Conservation (phyloP, 2,888 invertebrate genomes). For the Caradrina kadenii region DNA sequence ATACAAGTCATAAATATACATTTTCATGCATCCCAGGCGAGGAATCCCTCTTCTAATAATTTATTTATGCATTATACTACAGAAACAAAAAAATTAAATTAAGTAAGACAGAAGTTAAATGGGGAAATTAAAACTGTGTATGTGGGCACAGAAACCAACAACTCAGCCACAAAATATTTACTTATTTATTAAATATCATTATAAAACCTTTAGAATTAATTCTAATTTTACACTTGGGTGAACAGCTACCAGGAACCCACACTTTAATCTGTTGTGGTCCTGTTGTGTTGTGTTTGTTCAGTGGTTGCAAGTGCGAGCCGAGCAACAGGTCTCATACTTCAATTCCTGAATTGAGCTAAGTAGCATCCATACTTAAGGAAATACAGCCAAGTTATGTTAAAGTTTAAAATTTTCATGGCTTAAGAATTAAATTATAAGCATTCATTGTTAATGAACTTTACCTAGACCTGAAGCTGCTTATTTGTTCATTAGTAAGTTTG, state of each 20-base stretch:
- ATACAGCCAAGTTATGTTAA: not conserved
- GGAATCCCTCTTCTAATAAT: no score
- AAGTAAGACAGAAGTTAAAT: not conserved
- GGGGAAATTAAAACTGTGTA: not conserved
- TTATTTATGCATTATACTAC: no score
- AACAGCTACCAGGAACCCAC: not conserved
- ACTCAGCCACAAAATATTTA: no score
- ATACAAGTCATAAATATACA: not conserved
- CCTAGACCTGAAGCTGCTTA: constrained; percentile 83
- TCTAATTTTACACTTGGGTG: not conserved
- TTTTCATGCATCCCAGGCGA: no score
- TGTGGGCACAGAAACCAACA: no score
- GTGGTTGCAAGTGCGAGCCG: not conserved
- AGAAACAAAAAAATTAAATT: no score
- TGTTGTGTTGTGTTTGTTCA: no score
- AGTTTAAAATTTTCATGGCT: no score
- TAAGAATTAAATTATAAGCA: not conserved
- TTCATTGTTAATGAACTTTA: constrained; percentile 48
- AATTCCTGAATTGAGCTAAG: not conserved
- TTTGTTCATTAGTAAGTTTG: constrained; percentile 76
- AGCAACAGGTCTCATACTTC: no score
- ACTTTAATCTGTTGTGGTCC: no score
- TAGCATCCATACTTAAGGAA: not conserved
- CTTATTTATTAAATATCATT: no score
- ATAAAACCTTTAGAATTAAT: no score